A percentile compares a stretch with the other conserved stretches of the same genome.
Conservation (phyloP, 1,140 invertebrate genomes). For the Chlorops oryzae region DNA sequence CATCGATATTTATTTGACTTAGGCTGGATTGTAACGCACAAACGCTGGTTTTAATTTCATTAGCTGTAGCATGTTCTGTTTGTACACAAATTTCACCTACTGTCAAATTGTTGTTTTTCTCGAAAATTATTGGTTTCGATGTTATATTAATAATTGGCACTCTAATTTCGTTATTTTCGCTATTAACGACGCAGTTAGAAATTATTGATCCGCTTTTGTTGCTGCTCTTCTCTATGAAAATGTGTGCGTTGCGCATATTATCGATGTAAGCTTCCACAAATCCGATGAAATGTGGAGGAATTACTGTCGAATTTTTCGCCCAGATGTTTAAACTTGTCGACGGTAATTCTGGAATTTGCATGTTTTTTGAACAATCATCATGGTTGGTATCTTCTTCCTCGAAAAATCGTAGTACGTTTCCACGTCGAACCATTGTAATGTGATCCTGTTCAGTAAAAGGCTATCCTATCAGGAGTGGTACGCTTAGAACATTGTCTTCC, state of each 20-base stretch:
- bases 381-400: not conserved
- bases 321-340: not conserved
- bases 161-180: too few species aligned
- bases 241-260: too few species aligned
- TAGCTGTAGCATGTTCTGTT: too few species aligned
- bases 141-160: not conserved
- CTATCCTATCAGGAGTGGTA: slow-evolving; percentile 2
- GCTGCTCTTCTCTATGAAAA: too few species aligned
- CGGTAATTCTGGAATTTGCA: slow-evolving; percentile 1
- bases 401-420: not conserved
- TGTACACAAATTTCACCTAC: not conserved
- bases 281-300: slow-evolving; percentile 3
- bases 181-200: too few species aligned
- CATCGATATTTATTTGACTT: too few species aligned
- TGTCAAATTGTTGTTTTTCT: not conserved
- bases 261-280: too few species aligned
- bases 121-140: not conserved
- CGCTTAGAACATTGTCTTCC: not conserved
- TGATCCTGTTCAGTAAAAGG: slow-evolving; percentile 4
- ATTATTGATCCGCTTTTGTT: too few species aligned
- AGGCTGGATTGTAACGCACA: too few species aligned
- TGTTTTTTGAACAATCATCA: not conserved
- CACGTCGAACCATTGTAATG: slow-evolving; percentile 2
- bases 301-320: not conserved
- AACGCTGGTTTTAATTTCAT: too few species aligned